Base-by-base conservation (phyloP, 23 tunicate genomes). In the Diplosoma virens region DNA sequence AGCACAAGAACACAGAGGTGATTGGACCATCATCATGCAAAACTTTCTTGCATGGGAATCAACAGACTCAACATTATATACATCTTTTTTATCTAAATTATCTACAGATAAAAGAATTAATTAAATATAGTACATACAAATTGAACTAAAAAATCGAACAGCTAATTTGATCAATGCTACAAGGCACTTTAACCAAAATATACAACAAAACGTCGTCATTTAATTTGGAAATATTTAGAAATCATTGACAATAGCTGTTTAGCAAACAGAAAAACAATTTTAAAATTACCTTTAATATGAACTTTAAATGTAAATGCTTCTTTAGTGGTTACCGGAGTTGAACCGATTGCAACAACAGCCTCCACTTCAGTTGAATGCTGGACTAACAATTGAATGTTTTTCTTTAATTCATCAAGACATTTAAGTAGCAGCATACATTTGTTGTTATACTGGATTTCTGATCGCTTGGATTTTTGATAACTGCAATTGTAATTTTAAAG, bases 11-110 rank as follows among this genome's bases (percentile, higher is more conserved):
- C 23, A 50, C 17, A 72, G 35, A 3, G 78, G 60, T 5, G 78
- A 47, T 29, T 72, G 78, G 17, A 72, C 78, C 78, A 72, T 47
- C 18, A 47, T 20, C 78, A 72, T 47, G 35, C 78, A 72, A 48
- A 72, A 72, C 46, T 29, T 72, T 50, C 78, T 17, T 2, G 60
- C 59, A 16, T 72, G 78, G 3, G 78, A 3, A 36, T 34, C 30
- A 22, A 67, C 21, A 5, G 3, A 28, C 36, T 67, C 52, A 35
- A 11, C 3, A 37, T 34, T 22, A 67, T 9, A 6, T 5, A n/a
- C 64, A 5, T 5, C 25, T 5, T 14, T 20, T 18, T 14, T 9
- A 5, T 9, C 22, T n/a, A 23, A 21, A 20, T 16, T 16, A 56
- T 56, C 64, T 56, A 56, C 9, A 41, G 50, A 7, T 7, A 41